phyloP scores from a whole-genome alignment of 2,113 vertebrate genomes.

The Gymnobelideus leadbeateri region DNA sequence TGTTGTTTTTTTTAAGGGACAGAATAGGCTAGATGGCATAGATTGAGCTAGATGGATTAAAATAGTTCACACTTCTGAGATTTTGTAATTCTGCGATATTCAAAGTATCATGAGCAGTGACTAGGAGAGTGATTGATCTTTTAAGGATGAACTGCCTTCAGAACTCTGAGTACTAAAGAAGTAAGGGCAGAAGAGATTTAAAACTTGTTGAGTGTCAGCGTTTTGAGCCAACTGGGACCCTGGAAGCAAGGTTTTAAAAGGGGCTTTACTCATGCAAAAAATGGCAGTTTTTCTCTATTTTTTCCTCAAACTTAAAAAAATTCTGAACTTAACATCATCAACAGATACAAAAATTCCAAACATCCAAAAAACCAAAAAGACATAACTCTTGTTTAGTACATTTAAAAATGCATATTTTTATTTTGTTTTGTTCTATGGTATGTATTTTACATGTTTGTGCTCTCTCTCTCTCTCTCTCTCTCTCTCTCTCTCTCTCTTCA shows the following conservation, averaged over 20 bases:
- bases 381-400: not conserved
- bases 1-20: no score
- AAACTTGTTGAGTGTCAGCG: not conserved
- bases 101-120: no score
- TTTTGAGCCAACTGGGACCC: not conserved
- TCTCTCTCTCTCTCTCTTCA: not conserved
- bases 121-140: not conserved
- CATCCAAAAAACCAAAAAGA: not conserved
- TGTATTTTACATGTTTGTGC: not conserved
- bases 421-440: not conserved
- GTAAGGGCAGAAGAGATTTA: not conserved
- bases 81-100: no score
- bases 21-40: no score
- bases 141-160: not conserved
- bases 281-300: not conserved
- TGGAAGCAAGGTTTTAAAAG: not conserved
- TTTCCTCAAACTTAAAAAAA: not conserved
- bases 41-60: no score
- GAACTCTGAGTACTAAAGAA: not conserved
- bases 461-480: not conserved
- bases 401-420: not conserved
- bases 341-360: not conserved
- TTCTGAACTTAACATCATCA: not conserved
- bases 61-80: no score
- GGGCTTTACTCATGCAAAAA: not conserved